Evolutionary conservation across 2,113 vertebrate species (phyloP).

Genomic region (Mormyrus lacerda): DNA sequence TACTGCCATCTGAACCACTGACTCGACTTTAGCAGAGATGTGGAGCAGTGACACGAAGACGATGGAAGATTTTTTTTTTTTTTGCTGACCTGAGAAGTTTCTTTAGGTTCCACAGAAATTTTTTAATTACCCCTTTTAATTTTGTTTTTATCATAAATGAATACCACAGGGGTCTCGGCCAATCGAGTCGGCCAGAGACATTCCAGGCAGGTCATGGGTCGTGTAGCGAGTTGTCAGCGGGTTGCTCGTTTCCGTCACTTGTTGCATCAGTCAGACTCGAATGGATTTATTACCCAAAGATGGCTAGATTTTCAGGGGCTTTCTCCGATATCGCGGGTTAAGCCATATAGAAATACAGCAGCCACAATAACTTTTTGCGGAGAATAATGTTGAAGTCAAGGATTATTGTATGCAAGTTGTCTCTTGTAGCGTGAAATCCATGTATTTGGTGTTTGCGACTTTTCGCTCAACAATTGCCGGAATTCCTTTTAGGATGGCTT

Average conservation of each 20-base stretch:
- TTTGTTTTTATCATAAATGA: neutral
- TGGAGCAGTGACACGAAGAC: neutral
- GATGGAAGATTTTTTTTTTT: neutral
- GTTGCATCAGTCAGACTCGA: slow-evolving; percentile 62
- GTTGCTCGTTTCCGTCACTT: slow-evolving; percentile 48
- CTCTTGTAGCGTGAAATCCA: slow-evolving; percentile 55
- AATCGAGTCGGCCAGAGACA: neutral
- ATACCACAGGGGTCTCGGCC: neutral
- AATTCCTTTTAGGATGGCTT: slow-evolving; percentile 19
- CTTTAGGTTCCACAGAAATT: slow-evolving; percentile 18
- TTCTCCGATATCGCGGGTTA: slow-evolving; percentile 32
- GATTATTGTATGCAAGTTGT: slow-evolving; percentile 61
- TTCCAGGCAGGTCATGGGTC: slow-evolving; percentile 32
- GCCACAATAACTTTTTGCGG: slow-evolving; percentile 52
- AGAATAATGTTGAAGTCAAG: slow-evolving; percentile 52
- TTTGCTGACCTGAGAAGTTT: neutral
- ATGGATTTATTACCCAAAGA: slow-evolving; percentile 50
- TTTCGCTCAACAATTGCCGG: slow-evolving; percentile 37
- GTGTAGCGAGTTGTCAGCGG: slow-evolving; percentile 30
- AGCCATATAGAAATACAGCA: slow-evolving; percentile 49
- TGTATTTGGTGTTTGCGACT: slow-evolving; percentile 32
- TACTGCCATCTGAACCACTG: neutral
- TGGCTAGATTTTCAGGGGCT: slow-evolving; percentile 30
- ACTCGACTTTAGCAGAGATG: neutral
- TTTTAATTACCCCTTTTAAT: slow-evolving; percentile 14